A percentile compares a stretch with the other conserved stretches of the same genome.
Evolutionary conservation across 2,113 vertebrate genomes (phyloP).

Genomic region (Dasypus novemcinctus): DNA sequence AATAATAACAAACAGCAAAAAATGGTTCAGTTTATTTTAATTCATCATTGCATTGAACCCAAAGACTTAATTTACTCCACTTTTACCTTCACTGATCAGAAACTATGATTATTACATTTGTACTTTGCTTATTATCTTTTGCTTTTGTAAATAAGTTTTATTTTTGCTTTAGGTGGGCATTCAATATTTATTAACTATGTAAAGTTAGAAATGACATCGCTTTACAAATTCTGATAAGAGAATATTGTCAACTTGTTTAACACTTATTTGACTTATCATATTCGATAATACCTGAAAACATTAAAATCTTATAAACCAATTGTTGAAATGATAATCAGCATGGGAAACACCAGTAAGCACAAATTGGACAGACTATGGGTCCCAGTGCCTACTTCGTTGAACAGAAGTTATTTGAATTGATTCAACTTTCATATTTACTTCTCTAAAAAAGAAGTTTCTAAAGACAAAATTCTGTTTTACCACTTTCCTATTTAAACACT

Average conservation of each 20-base stretch:
- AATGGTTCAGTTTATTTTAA: slow-evolving; percentile 22
- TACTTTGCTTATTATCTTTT: slow-evolving; percentile 58
- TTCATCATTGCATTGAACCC: not conserved
- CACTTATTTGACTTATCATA: slow-evolving; percentile 49
- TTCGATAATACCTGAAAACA: slow-evolving; percentile 45
- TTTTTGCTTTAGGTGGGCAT: slow-evolving; percentile 60
- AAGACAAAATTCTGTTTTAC: not conserved
- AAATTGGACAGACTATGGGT: not conserved
- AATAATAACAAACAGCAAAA: slow-evolving; percentile 29
- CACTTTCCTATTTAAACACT: not conserved
- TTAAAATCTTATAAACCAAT: not conserved
- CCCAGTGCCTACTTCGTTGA: not conserved
- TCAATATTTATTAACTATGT: slow-evolving; percentile 68
- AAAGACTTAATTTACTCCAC: not conserved
- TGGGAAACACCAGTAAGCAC: not conserved
- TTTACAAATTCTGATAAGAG: slow-evolving; percentile 62
- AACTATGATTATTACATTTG: slow-evolving; percentile 32
- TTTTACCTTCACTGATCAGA: slow-evolving; percentile 1
- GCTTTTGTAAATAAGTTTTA: slow-evolving; percentile 69
- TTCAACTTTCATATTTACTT: slow-evolving; percentile 18
- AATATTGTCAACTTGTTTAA: slow-evolving; percentile 60
- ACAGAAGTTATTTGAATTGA: slow-evolving; percentile 50
- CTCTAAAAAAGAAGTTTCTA: slow-evolving; percentile 39
- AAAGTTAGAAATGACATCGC: slow-evolving; percentile 62
- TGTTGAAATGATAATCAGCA: slow-evolving; percentile 14